Evolutionary conservation across 2,113 vertebrate genomes (phyloP).

Genomic region (Argyrosomus japonicus): DNA sequence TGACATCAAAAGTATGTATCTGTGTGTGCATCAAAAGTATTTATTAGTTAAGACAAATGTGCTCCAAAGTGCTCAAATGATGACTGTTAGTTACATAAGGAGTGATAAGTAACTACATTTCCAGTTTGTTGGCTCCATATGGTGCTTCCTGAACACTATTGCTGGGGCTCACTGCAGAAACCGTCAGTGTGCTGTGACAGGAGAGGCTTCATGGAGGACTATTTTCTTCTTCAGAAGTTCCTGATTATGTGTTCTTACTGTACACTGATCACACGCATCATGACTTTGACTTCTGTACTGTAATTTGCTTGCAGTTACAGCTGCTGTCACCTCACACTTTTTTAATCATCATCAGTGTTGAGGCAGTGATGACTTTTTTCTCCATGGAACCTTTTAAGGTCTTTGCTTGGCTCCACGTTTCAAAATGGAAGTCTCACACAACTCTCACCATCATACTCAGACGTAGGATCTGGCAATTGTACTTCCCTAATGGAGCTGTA

Average conservation of each 20-base stretch:
- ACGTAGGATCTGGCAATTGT: background rate
- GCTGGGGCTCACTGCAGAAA: background rate
- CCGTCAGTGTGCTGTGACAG: background rate
- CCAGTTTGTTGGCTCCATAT: background rate
- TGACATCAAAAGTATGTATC: background rate
- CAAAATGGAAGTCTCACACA: background rate
- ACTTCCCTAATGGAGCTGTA: background rate
- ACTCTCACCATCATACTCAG: background rate
- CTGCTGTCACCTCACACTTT: background rate
- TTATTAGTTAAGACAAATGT: background rate
- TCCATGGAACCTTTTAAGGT: background rate
- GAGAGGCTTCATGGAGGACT: background rate
- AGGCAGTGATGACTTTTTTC: background rate
- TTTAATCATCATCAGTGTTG: background rate
- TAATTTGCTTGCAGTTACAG: background rate
- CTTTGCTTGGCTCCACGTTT: background rate
- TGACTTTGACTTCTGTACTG: background rate
- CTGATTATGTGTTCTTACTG: background rate
- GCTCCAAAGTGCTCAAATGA: background rate
- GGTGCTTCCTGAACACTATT: background rate
- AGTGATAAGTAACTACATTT: no score
- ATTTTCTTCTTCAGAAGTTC: background rate
- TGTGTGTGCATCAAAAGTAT: no score
- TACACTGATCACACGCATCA: background rate
- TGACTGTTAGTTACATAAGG: no score